Evolutionary conservation across 2,113 vertebrate species (phyloP).

Genomic region (Tachysurus vachellii): DNA sequence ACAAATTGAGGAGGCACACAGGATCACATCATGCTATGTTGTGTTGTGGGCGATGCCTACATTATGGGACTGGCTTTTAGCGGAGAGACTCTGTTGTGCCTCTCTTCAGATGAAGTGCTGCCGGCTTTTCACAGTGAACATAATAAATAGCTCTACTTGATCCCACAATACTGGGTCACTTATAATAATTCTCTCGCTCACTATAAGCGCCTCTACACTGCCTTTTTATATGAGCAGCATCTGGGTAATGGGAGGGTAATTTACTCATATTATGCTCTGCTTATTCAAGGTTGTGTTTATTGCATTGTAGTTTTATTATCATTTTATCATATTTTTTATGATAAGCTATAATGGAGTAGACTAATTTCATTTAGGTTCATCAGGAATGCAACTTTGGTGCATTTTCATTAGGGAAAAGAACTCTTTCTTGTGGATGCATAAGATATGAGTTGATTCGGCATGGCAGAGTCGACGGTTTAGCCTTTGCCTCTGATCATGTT

Average conservation of each 20-base stretch:
- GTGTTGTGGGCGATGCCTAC: constrained; percentile 14
- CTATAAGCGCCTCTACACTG: constrained; percentile 2
- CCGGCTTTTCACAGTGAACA: constrained; percentile 13
- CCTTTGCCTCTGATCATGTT: neutral
- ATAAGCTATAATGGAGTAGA: constrained; percentile 2
- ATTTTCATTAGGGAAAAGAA: neutral
- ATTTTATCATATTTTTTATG: constrained; percentile 6
- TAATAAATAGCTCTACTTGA: constrained; percentile 51
- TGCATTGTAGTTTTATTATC: constrained; percentile 5
- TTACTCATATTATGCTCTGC: constrained; percentile 24
- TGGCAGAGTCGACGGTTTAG: neutral
- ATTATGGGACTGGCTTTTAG: constrained; percentile 6
- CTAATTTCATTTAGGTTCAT: neutral
- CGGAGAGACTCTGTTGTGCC: neutral
- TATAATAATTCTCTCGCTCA: constrained; percentile 37
- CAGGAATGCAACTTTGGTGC: neutral
- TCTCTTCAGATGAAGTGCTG: constrained; percentile 28
- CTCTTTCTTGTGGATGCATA: neutral
- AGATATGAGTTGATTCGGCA: neutral
- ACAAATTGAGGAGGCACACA: neutral
- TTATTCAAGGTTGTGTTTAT: constrained; percentile 35
- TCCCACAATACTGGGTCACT: constrained; percentile 27
- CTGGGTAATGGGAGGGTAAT: constrained; percentile 37
- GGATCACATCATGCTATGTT: neutral
- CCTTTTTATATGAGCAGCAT: constrained; percentile 33